These are phyloP conservation scores for Thymallus thymallus DNA, from an alignment of 2,113 vertebrate genomes.

Conservation along the genomic window DNA sequence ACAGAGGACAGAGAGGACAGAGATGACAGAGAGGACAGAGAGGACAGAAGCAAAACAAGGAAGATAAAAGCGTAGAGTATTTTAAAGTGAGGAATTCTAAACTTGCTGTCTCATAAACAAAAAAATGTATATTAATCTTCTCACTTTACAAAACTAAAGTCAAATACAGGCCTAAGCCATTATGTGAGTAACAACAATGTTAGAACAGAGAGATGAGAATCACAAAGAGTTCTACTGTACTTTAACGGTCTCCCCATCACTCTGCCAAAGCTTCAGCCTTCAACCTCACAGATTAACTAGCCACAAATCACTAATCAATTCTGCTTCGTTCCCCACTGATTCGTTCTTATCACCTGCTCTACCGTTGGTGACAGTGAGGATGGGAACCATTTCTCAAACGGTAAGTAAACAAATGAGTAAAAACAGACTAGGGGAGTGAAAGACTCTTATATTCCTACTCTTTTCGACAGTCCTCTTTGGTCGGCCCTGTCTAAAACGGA, in stretches of 20 bases:
- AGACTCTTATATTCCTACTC: too few relatives aligned
- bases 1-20: too few relatives aligned
- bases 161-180: background rate
- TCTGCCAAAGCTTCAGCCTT: constrained; percentile 8
- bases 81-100: too few relatives aligned
- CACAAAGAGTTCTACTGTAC: background rate
- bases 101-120: too few relatives aligned
- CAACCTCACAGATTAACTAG: constrained; percentile 2
- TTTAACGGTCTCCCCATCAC: background rate
- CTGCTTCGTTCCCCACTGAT: constrained; percentile 8
- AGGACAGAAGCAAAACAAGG: background rate
- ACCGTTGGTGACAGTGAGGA: background rate
- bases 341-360: background rate
- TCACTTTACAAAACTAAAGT: background rate
- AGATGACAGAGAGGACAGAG: too few relatives aligned
- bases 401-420: too few relatives aligned
- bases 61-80: background rate
- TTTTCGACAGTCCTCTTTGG: background rate
- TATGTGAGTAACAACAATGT: background rate
- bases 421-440: too few relatives aligned
- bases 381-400: background rate
- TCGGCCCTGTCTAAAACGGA: too few relatives aligned
- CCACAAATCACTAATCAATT: constrained; percentile 29
- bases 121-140: background rate
- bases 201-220: background rate